phyloP scores from a whole-genome alignment of 2,888 invertebrate genomes.

The Limenitis camilla region DNA sequence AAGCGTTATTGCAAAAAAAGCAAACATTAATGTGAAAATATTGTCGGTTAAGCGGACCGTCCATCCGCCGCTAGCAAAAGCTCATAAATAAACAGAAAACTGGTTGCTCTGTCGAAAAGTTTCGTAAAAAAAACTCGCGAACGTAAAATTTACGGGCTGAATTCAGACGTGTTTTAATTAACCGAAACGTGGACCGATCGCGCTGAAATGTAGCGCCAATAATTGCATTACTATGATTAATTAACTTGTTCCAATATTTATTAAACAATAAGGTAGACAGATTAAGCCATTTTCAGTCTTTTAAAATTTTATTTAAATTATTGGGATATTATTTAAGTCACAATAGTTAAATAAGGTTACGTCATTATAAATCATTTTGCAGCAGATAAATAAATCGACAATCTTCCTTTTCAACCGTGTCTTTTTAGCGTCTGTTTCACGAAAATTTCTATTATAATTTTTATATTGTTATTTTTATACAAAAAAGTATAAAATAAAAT shows the following conservation, averaged over 20 bases:
- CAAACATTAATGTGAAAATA: constrained; percentile 36
- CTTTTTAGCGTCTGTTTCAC: too few species aligned
- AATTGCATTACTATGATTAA: constrained; percentile 26
- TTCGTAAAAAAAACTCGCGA: constrained; percentile 55
- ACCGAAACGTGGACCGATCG: constrained; percentile 44
- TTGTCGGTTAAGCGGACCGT: constrained; percentile 55
- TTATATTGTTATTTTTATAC: too few species aligned
- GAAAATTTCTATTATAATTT: too few species aligned
- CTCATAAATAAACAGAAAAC: constrained; percentile 72
- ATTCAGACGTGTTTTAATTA: constrained; percentile 69
- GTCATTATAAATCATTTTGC: too few species aligned
- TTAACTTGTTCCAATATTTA: constrained; percentile 3
- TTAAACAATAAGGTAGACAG: not conserved
- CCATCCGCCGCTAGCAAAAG: constrained; percentile 58
- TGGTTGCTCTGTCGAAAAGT: constrained; percentile 70
- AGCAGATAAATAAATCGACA: too few species aligned
- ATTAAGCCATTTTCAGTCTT: not conserved
- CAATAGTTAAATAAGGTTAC: too few species aligned
- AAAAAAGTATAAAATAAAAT: too few species aligned
- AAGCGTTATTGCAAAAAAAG: constrained; percentile 52
- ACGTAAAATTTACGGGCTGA: constrained; percentile 65
- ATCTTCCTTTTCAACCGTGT: too few species aligned
- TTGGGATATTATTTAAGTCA: not conserved
- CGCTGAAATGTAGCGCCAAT: constrained; percentile 30
- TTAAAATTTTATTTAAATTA: not conserved